Conservation (phyloP, 2,888 invertebrate genomes). For the Cataglyphis rosenhaueri region DNA sequence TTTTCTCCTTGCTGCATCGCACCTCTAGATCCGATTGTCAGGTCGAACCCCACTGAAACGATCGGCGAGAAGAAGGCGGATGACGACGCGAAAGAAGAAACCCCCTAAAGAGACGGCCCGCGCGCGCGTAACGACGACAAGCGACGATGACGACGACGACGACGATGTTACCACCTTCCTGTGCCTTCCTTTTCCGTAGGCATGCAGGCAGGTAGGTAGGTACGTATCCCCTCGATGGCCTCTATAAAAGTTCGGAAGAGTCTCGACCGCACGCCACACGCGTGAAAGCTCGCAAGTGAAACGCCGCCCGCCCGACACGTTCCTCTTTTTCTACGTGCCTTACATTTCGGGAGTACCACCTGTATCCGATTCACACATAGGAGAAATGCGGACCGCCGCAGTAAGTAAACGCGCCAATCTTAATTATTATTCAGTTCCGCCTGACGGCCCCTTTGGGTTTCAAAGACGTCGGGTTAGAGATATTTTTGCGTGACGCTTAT, state of each 20-base stretch:
- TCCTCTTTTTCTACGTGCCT: slow-evolving; percentile 52
- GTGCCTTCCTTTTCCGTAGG: slow-evolving; percentile 54
- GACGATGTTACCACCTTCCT: slow-evolving; percentile 21
- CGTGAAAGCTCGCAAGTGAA: slow-evolving; percentile 76
- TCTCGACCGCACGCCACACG: slow-evolving; percentile 73
- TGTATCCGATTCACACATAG: slow-evolving; percentile 3
- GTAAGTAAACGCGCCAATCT: slow-evolving; percentile 32
- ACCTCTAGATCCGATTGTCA: slow-evolving; percentile 33
- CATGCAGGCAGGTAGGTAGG: slow-evolving; percentile 14
- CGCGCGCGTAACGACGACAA: slow-evolving; percentile 13
- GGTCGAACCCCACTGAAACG: neutral
- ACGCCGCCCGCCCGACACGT: slow-evolving; percentile 57
- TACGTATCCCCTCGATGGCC: slow-evolving; percentile 51
- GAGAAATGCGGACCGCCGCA: slow-evolving; percentile 45
- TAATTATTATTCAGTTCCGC: neutral
- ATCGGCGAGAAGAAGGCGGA: neutral
- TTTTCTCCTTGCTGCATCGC: slow-evolving; percentile 37
- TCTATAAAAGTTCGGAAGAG: slow-evolving; percentile 77
- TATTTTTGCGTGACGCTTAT: neutral
- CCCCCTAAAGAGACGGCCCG: slow-evolving; percentile 21
- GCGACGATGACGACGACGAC: neutral
- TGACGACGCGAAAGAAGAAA: slow-evolving; percentile 27
- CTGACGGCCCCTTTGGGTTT: too few relatives aligned
- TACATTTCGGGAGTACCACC: slow-evolving; percentile 44
- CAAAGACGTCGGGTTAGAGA: neutral